These are phyloP conservation scores for Proales similis DNA, from an alignment of 1,140 invertebrate genomes.

Conservation along the genomic window DNA sequence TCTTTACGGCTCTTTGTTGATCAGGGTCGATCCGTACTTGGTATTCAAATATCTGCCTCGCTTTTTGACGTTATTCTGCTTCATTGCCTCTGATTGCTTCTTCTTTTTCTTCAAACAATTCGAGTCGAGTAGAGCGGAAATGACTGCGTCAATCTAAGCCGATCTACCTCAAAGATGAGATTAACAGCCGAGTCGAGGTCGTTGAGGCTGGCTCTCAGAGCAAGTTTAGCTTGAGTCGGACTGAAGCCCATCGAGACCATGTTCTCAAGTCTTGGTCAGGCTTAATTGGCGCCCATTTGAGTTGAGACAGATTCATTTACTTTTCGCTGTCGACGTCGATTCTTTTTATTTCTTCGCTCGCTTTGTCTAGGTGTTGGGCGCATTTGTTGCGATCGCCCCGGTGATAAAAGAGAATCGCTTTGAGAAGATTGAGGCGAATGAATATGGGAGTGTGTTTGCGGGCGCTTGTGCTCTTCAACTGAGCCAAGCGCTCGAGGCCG, in stretches of 20 bases:
- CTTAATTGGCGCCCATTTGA: background rate
- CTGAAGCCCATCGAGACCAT: conserved; percentile 32
- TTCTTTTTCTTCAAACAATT: conserved; percentile 17
- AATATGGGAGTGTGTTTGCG: conserved; percentile 27
- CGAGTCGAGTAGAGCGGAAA: background rate
- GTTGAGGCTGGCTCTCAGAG: conserved; percentile 12
- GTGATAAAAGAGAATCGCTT: conserved; percentile 26
- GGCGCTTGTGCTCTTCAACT: conserved; percentile 55
- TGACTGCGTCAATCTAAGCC: background rate
- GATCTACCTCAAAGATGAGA: conserved; percentile 32
- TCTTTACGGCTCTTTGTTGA: background rate
- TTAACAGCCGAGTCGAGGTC: conserved; percentile 24
- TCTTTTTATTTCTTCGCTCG: conserved; percentile 17
- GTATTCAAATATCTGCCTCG: conserved; percentile 4
- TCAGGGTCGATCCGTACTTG: conserved; percentile 19
- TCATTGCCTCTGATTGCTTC: background rate
- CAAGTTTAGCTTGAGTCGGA: conserved; percentile 17
- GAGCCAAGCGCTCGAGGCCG: conserved; percentile 62
- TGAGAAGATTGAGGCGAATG: conserved; percentile 17
- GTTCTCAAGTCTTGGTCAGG: background rate
- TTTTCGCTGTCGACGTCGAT: conserved; percentile 31
- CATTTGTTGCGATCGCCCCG: conserved; percentile 4
- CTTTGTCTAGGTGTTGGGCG: conserved; percentile 2
- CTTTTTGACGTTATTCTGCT: conserved; percentile 16
- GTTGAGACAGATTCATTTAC: background rate